Evolutionary conservation across 2,113 vertebrate species (phyloP).

Genomic region (Aleadryas rufinucha): DNA sequence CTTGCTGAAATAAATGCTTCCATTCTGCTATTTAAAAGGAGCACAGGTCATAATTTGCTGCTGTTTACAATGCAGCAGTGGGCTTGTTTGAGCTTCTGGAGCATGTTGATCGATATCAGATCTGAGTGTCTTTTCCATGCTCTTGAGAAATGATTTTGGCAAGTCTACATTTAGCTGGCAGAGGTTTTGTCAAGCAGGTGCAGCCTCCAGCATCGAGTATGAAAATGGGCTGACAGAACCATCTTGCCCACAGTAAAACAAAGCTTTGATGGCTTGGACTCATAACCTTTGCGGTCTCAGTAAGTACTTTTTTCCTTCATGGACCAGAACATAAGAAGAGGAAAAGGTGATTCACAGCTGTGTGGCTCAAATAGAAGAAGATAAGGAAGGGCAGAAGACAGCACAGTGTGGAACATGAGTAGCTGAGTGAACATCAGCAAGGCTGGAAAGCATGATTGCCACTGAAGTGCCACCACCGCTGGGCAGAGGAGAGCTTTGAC

Average conservation of each 20-base stretch:
- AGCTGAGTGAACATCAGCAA: neutral
- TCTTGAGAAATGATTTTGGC: neutral
- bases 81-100: neutral
- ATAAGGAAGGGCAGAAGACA: neutral
- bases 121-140: neutral
- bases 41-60: neutral
- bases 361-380: neutral
- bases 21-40: neutral
- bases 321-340: neutral
- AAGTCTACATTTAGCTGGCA: neutral
- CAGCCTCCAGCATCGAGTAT: neutral
- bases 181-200: neutral
- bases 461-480: fast-evolving
- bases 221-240: neutral
- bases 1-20: slow-evolving; percentile 7
- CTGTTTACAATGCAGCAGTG: neutral
- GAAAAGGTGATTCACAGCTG: neutral
- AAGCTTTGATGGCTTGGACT: neutral
- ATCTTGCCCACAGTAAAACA: neutral
- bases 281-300: fast-evolving
- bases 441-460: neutral
- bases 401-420: neutral
- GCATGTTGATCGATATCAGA: neutral
- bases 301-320: neutral
- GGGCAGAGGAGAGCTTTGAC: neutral